Conservation (phyloP, 2,888 invertebrate species). For the Epicampocera succincta region DNA sequence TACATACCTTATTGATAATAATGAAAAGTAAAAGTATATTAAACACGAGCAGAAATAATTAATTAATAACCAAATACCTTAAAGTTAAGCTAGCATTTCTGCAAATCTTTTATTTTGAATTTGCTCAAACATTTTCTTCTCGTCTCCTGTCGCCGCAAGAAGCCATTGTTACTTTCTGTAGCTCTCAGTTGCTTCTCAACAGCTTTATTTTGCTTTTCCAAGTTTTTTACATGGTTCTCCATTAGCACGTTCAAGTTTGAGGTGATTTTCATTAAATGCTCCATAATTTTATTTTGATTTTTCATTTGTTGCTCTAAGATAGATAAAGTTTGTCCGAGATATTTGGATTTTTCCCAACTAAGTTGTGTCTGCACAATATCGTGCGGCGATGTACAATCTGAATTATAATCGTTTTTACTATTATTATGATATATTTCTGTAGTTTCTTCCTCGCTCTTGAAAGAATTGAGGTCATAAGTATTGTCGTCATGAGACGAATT, state of each 20-base stretch:
- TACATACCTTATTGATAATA: conserved; percentile 19
- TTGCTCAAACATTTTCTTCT: conserved; percentile 27
- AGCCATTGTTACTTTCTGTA: conserved; percentile 16
- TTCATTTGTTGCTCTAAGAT: conserved; percentile 49
- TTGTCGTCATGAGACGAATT: conserved; percentile 34
- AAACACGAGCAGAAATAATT: conserved; percentile 7
- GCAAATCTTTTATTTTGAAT: conserved; percentile 4
- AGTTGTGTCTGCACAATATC: background rate
- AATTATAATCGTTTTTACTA: conserved; percentile 42
- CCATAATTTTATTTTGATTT: conserved; percentile 60
- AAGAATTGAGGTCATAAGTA: conserved; percentile 25
- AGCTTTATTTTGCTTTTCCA: conserved; percentile 45
- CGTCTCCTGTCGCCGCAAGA: conserved; percentile 42
- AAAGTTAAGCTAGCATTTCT: conserved; percentile 31
- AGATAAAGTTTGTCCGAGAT: conserved; percentile 35
- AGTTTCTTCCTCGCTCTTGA: conserved; percentile 10
- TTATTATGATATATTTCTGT: conserved; percentile 19
- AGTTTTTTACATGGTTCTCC: conserved; percentile 47
- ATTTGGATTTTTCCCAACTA: conserved; percentile 26
- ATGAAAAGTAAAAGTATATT: conserved; percentile 21
- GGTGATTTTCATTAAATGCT: conserved; percentile 56
- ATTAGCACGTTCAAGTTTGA: conserved; percentile 40
- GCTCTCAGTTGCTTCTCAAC: conserved; percentile 42
- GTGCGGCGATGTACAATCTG: conserved; percentile 8
- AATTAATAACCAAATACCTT: background rate